Conservation (phyloP, 1,140 invertebrate genomes). For the Megalopta genalis region DNA sequence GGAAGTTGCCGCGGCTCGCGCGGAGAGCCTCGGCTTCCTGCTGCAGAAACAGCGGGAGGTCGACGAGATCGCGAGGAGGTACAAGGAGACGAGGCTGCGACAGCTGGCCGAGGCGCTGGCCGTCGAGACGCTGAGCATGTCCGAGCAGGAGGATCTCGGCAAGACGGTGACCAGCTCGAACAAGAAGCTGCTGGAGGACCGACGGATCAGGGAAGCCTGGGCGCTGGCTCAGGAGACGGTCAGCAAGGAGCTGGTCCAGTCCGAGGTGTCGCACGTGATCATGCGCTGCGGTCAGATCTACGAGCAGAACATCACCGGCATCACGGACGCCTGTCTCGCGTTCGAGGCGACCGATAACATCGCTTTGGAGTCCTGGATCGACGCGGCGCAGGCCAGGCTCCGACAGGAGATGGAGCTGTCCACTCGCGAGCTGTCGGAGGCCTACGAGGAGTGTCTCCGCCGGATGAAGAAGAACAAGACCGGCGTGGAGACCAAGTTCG, state of each 20-base stretch:
- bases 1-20: constrained; percentile 66
- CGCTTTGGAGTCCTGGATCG: constrained; percentile 85
- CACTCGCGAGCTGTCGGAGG: constrained; percentile 83
- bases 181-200: constrained; percentile 75
- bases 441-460: constrained; percentile 83
- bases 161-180: constrained; percentile 70
- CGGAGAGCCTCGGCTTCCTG: constrained; percentile 81
- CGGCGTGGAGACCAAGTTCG: constrained; percentile 71
- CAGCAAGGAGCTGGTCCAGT: constrained; percentile 86
- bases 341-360: constrained; percentile 83
- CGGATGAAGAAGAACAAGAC: constrained; percentile 79
- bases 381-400: constrained; percentile 85
- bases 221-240: constrained; percentile 85
- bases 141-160: constrained; percentile 67
- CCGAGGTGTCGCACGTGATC: constrained; percentile 87
- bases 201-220: constrained; percentile 84
- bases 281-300: constrained; percentile 84
- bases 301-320: constrained; percentile 80
- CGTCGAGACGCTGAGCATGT: constrained; percentile 83
- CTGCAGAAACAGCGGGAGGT: constrained; percentile 83
- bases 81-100: constrained; percentile 85
- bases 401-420: constrained; percentile 85
- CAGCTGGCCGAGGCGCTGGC: constrained; percentile 85
- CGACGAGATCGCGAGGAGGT: constrained; percentile 82
- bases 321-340: constrained; percentile 78